Evolutionary conservation across 1,140 invertebrate species (phyloP).

Genomic region (Amyelois transitella): DNA sequence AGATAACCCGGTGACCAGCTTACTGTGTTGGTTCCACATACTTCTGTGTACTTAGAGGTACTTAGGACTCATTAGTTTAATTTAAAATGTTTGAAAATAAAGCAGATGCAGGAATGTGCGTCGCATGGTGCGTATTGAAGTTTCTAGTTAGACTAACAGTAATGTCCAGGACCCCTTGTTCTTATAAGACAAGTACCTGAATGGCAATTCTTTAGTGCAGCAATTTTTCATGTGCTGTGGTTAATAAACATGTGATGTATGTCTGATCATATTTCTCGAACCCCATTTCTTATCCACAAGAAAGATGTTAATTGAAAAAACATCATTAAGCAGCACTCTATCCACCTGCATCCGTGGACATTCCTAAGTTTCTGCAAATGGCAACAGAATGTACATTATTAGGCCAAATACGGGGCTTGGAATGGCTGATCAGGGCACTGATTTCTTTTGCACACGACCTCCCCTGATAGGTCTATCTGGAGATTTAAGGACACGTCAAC

Average conservation of each 20-base stretch:
- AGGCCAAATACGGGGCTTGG: conserved; percentile 46
- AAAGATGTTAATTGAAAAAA: not conserved
- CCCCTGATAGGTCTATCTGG: conserved; percentile 21
- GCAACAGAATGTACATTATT: conserved; percentile 40
- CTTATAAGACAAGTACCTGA: too few species aligned
- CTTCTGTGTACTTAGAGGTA: not conserved
- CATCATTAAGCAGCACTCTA: conserved; percentile 4
- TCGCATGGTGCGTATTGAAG: too few species aligned
- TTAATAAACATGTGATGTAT: too few species aligned
- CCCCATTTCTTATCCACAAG: not conserved
- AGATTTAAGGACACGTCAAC: conserved; percentile 51
- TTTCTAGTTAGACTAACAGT: too few species aligned
- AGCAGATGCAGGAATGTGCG: not conserved
- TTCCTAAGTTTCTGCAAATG: conserved; percentile 14
- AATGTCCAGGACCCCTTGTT: too few species aligned
- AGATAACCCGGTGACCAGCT: conserved; percentile 30
- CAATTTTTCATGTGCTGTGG: too few species aligned
- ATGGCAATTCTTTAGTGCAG: too few species aligned
- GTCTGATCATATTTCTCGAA: not conserved
- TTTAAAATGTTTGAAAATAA: not conserved
- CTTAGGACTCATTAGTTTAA: not conserved
- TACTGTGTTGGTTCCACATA: not conserved
- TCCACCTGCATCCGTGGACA: conserved; percentile 33
- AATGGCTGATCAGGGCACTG: conserved; percentile 47
- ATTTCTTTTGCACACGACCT: conserved; percentile 58